A percentile compares a stretch with the other conserved stretches of the same genome.
Conservation (phyloP, 64 coral and sea anemone species). For the Montipora foliosa region DNA sequence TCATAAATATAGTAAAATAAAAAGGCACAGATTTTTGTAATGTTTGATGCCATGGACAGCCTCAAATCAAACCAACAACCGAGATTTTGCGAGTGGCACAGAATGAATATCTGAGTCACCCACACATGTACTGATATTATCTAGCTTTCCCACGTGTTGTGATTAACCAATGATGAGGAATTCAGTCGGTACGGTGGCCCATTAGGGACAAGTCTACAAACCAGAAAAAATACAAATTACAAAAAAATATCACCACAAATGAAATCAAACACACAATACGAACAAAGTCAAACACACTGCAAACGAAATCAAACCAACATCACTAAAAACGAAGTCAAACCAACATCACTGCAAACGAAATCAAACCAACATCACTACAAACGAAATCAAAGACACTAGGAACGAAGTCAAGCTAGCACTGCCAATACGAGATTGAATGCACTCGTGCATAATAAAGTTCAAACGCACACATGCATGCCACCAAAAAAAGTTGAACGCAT, state of each 20-base stretch:
- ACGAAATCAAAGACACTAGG: slow-evolving; percentile 7
- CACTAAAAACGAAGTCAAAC: too few relatives aligned
- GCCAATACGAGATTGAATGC: not conserved
- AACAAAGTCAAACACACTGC: too few relatives aligned
- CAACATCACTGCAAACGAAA: too few relatives aligned
- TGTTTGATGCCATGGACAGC: not conserved
- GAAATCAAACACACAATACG: too few relatives aligned
- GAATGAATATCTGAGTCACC: not conserved
- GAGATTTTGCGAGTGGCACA: slow-evolving; percentile 14
- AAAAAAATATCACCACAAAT: too few relatives aligned
- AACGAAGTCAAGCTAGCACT: not conserved
- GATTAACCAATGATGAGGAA: not conserved
- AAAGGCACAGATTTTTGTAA: slow-evolving; percentile 14
- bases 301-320: too few relatives aligned
- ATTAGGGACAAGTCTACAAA: too few relatives aligned
- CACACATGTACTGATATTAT: too few relatives aligned
- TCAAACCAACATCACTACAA: not conserved
- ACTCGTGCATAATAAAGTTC: slow-evolving; percentile 1
- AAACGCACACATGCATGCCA: not conserved
- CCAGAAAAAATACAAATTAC: too few relatives aligned
- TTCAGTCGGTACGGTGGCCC: not conserved
- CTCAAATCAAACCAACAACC: slow-evolving; percentile 15
- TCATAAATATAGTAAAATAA: slow-evolving; percentile 18
- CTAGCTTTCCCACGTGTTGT: not conserved
- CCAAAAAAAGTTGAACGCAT: not conserved